A percentile compares a stretch with the other conserved stretches of the same genome.
These are phyloP conservation scores for Coreoperca whiteheadi DNA, from an alignment of 2,113 vertebrate genomes.

Conservation along the genomic window DNA sequence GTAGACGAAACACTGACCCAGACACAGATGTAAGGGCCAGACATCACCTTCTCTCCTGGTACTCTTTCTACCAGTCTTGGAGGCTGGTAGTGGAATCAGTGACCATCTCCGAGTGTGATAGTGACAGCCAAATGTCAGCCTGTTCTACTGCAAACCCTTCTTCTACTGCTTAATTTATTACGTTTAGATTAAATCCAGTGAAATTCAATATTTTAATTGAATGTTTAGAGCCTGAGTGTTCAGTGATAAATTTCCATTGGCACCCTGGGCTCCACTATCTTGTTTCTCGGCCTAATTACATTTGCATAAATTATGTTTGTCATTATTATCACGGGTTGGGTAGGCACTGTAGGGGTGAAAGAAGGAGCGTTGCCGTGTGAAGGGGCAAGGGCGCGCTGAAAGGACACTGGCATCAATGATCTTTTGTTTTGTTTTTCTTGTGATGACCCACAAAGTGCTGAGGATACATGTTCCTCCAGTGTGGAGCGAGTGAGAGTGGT, in stretches of 20 bases:
- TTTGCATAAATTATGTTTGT: slow-evolving; percentile 99
- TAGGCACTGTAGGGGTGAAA: slow-evolving; percentile 84
- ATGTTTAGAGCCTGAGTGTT: slow-evolving; percentile 97
- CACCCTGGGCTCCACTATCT: slow-evolving; percentile 90
- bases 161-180: slow-evolving; percentile 96
- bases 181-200: slow-evolving; percentile 96
- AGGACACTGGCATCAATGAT: slow-evolving; percentile 34
- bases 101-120: slow-evolving; percentile 59
- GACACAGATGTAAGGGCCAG: slow-evolving; percentile 22
- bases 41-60: slow-evolving; percentile 36
- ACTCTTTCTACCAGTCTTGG: slow-evolving; percentile 13
- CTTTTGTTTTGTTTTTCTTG: neutral
- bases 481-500: slow-evolving; percentile 30
- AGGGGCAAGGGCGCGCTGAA: slow-evolving; percentile 30
- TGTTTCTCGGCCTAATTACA: slow-evolving; percentile 97
- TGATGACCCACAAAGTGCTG: slow-evolving; percentile 46
- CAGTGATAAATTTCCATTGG: slow-evolving; percentile 96
- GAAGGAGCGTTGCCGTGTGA: slow-evolving; percentile 43
- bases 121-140: slow-evolving; percentile 59
- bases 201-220: slow-evolving; percentile 99
- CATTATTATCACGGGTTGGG: slow-evolving; percentile 92
- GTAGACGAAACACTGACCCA: slow-evolving; percentile 41
- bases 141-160: slow-evolving; percentile 85
- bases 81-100: slow-evolving; percentile 53
- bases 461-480: slow-evolving; percentile 39